These are phyloP conservation scores for Dromococcyx pavoninus DNA, from an alignment of 2,797 vertebrate genomes.

Conservation along the genomic window DNA sequence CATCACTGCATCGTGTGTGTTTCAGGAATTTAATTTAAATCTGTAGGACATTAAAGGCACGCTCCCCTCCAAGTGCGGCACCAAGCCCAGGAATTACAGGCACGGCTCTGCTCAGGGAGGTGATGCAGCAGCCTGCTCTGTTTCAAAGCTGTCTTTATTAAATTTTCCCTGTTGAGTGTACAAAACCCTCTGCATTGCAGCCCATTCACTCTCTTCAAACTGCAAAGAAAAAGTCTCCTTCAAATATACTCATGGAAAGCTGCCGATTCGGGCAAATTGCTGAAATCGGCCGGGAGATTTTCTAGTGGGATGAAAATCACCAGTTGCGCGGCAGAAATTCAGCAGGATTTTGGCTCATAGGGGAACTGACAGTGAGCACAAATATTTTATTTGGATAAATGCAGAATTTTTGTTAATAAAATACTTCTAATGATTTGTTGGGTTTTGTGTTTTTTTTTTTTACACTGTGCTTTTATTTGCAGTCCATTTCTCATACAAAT, in stretches of 20 bases:
- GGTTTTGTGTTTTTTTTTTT: neutral
- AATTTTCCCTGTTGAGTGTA: neutral
- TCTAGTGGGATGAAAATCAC: neutral
- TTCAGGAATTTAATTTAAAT: constrained; percentile 15
- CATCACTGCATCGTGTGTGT: neutral
- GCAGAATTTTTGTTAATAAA: neutral
- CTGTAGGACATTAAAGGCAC: neutral
- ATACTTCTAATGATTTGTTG: neutral
- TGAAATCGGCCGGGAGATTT: neutral
- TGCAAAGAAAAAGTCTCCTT: neutral
- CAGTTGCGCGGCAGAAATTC: neutral
- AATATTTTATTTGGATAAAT: neutral
- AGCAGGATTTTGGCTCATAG: neutral
- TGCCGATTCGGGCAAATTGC: neutral
- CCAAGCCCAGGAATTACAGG: neutral
- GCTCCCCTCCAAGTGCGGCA: neutral
- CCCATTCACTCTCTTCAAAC: neutral
- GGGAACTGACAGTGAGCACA: neutral
- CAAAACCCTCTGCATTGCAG: neutral
- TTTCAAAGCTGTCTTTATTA: constrained; percentile 5
- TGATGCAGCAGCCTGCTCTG: neutral
- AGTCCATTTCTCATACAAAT: fast-evolving
- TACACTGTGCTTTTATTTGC: neutral
- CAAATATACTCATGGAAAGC: fast-evolving
- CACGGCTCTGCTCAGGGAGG: neutral